Evolutionary conservation across 2,113 vertebrate species (phyloP).

Genomic region (Crotalus tigris): DNA sequence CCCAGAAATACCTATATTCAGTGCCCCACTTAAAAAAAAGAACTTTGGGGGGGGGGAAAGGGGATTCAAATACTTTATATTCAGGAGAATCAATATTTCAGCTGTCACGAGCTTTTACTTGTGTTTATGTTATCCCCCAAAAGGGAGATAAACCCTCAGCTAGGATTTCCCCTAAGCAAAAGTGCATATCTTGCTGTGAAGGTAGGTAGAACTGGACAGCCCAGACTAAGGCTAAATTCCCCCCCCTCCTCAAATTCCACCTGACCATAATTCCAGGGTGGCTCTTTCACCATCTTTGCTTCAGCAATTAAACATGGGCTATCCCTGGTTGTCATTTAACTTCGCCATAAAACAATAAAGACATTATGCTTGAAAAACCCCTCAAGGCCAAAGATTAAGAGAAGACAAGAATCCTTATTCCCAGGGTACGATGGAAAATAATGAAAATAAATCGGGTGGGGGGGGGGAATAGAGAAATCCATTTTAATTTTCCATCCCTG

Average conservation of each 20-base stretch:
- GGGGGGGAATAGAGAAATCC: background rate
- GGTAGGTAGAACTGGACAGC: background rate
- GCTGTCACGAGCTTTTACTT: background rate
- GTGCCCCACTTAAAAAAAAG: background rate
- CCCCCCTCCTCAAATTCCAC: background rate
- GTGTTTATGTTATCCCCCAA: background rate
- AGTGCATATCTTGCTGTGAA: background rate
- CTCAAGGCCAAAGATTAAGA: constrained; percentile 80
- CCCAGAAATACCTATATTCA: background rate
- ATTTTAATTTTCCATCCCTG: background rate
- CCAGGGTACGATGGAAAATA: constrained; percentile 89
- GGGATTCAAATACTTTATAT: background rate
- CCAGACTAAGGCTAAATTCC: background rate
- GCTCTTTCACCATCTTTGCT: constrained; percentile 47
- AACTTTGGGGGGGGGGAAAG: background rate
- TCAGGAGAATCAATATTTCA: background rate
- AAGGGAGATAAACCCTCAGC: background rate
- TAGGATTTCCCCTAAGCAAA: background rate
- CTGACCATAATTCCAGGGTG: background rate
- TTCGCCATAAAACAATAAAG: constrained; percentile 89
- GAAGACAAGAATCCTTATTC: constrained; percentile 84
- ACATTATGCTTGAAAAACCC: constrained; percentile 72
- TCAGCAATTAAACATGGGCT: constrained; percentile 75
- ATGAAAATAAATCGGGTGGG: constrained; percentile 80
- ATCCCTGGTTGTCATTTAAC: constrained; percentile 82